Conservation (phyloP, 2,888 invertebrate genomes). For the Luperina testacea region DNA sequence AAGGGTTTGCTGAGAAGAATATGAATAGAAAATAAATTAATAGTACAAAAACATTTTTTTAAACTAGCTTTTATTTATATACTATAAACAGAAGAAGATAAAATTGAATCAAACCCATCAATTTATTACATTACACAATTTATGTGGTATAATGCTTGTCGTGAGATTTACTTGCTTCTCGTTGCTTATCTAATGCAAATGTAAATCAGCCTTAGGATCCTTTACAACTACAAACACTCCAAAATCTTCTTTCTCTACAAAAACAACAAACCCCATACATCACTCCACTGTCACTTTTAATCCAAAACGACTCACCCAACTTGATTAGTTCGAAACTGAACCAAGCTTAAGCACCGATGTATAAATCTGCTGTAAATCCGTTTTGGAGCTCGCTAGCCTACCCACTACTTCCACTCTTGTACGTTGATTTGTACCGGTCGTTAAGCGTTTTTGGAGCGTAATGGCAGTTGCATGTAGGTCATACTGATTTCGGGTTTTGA, state of each 20-base stretch:
- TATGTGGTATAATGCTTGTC: too few relatives aligned
- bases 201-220: not conserved
- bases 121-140: too few relatives aligned
- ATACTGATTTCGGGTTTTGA: conserved; percentile 56
- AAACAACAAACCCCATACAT: conserved; percentile 35
- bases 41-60: too few relatives aligned
- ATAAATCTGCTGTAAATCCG: conserved; percentile 63
- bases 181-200: not conserved
- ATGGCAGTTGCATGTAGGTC: conserved; percentile 60
- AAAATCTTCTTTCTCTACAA: not conserved
- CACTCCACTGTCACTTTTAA: conserved; percentile 19
- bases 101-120: too few relatives aligned
- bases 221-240: not conserved
- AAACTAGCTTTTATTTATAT: too few relatives aligned
- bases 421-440: conserved; percentile 63
- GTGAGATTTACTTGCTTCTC: too few relatives aligned
- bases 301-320: conserved; percentile 45
- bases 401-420: conserved; percentile 48
- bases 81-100: too few relatives aligned
- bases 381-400: conserved; percentile 33
- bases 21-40: too few relatives aligned
- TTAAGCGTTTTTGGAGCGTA: conserved; percentile 62
- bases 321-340: conserved; percentile 60
- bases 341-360: conserved; percentile 49
- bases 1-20: too few relatives aligned